phyloP scores from a whole-genome alignment of 2,113 vertebrate genomes.

The Origma solitaria region DNA sequence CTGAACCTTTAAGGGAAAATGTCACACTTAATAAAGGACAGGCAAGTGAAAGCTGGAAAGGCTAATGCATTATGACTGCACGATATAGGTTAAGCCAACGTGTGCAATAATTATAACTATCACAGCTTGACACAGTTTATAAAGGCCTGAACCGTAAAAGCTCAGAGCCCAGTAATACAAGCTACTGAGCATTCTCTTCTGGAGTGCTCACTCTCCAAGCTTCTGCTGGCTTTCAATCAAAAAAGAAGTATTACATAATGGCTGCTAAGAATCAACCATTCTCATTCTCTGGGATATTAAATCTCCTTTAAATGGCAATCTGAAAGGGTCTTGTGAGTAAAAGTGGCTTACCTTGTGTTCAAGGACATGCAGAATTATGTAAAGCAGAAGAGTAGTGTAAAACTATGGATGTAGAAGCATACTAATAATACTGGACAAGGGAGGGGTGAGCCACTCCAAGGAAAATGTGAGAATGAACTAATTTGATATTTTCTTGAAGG shows the following conservation, averaged over 20 bases:
- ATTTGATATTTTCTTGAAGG: neutral
- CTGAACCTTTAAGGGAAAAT: constrained; percentile 59
- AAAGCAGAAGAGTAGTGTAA: neutral
- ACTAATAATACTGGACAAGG: neutral
- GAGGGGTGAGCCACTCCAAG: neutral
- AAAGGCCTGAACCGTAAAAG: neutral
- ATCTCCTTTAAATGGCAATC: neutral
- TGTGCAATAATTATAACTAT: constrained; percentile 43
- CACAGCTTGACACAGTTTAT: constrained; percentile 28
- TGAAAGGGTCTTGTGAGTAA: neutral
- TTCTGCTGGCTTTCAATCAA: neutral
- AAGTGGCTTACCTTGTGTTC: neutral
- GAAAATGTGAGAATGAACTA: neutral
- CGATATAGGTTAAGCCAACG: neutral
- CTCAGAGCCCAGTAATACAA: neutral
- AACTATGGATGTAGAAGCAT: neutral
- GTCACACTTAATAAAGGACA: constrained; percentile 55
- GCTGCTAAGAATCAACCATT: neutral
- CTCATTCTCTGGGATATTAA: neutral
- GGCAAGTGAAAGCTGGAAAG: neutral
- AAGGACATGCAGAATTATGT: neutral
- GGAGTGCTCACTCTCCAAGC: neutral
- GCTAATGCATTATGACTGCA: constrained; percentile 29
- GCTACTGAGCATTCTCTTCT: neutral
- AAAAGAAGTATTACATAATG: neutral